Evolutionary conservation across 1,140 invertebrate genomes (phyloP).

Genomic region (Battus philenor): DNA sequence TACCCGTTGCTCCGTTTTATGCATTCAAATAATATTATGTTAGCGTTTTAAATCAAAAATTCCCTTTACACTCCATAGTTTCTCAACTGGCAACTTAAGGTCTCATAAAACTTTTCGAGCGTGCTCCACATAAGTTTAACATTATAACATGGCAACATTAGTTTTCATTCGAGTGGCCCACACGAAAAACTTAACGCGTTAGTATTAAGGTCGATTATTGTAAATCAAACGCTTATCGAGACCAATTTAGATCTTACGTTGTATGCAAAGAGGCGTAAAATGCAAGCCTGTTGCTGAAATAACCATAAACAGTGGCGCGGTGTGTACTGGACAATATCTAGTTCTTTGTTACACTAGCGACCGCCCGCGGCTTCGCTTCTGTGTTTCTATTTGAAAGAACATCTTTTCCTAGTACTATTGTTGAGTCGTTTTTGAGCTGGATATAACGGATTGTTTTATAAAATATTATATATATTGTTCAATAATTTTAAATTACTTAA

Average conservation of each 20-base stretch:
- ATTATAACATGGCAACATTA: constrained; percentile 33
- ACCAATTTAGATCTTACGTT: constrained; percentile 15
- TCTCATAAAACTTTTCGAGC: constrained; percentile 65
- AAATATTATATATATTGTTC: no score
- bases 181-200: constrained; percentile 4
- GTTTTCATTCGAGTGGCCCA: constrained; percentile 2
- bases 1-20: not conserved
- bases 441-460: no score
- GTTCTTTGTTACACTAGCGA: constrained; percentile 7
- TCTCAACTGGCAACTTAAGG: constrained; percentile 60
- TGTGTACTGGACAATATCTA: constrained; percentile 13
- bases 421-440: not conserved
- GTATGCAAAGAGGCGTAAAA: constrained; percentile 31
- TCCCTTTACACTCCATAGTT: constrained; percentile 44
- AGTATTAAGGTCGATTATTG: constrained; percentile 20
- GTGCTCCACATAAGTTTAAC: constrained; percentile 65
- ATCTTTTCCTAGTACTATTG: constrained; percentile 1
- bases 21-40: constrained; percentile 11
- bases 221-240: not conserved
- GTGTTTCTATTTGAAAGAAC: constrained; percentile 6
- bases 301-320: constrained; percentile 16
- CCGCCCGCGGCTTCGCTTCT: constrained; percentile 15
- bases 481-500: no score
- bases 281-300: constrained; percentile 14
- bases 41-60: constrained; percentile 45